These are phyloP conservation scores for Eretmocerus hayati DNA, from an alignment of 2,888 invertebrate genomes.

Conservation along the genomic window DNA sequence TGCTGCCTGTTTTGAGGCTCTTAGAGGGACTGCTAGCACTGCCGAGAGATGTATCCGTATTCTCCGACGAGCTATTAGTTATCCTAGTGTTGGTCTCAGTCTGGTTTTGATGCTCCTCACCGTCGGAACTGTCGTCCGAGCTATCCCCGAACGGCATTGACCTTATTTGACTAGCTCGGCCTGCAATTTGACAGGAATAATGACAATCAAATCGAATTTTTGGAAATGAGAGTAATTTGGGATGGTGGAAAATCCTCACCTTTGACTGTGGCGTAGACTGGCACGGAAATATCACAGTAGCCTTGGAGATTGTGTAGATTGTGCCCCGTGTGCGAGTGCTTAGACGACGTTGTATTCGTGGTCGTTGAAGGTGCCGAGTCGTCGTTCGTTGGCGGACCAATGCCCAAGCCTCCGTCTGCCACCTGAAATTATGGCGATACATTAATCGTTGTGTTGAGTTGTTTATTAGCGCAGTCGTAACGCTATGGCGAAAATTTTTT, in stretches of 20 bases:
- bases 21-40: constrained; percentile 78
- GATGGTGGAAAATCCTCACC: constrained; percentile 40
- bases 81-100: constrained; percentile 50
- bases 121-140: constrained; percentile 90
- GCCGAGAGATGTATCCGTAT: constrained; percentile 57
- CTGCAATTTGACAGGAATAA: constrained; percentile 25
- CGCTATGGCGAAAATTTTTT: no score
- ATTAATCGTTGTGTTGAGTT: no score
- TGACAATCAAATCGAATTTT: background rate
- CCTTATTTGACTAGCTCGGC: constrained; percentile 86
- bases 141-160: constrained; percentile 95
- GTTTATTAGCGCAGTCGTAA: no score
- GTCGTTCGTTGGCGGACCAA: constrained; percentile 41
- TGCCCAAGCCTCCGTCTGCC: constrained; percentile 44
- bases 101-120: constrained; percentile 62
- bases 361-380: constrained; percentile 38
- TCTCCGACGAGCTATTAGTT: constrained; percentile 50
- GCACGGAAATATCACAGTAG: constrained; percentile 85
- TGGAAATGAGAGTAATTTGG: no score
- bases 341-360: constrained; percentile 40
- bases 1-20: constrained; percentile 79
- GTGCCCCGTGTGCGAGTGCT: constrained; percentile 43
- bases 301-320: constrained; percentile 58
- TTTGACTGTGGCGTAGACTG: constrained; percentile 93
- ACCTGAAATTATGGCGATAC: constrained; percentile 30